Percentiles rank a stretch among this genome's conserved stretches.
Conservation (phyloP, 2,888 invertebrate species). For the Mylabris sibirica region DNA sequence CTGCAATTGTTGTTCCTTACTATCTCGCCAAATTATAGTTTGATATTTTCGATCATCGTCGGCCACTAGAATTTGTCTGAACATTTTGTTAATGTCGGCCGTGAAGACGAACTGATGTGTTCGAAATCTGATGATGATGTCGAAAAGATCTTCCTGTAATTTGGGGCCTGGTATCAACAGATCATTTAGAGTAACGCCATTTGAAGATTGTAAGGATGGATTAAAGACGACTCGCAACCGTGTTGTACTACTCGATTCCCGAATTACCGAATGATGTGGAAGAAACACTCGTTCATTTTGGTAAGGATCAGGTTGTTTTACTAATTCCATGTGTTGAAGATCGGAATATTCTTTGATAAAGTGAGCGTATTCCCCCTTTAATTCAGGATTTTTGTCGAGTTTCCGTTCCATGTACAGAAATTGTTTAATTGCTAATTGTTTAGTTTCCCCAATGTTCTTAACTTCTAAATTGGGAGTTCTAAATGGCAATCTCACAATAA, state of each 20-base stretch:
- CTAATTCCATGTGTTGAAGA: constrained; percentile 33
- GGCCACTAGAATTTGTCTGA: constrained; percentile 27
- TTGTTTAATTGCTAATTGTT: constrained; percentile 27
- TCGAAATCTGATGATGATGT: constrained; percentile 36
- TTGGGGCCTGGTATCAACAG: constrained; percentile 34
- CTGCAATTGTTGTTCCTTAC: constrained; percentile 18
- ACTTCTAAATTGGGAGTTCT: background rate
- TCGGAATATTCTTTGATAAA: constrained; percentile 36
- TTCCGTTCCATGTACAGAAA: constrained; percentile 32
- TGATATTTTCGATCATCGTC: constrained; percentile 27
- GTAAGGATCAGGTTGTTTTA: constrained; percentile 9
- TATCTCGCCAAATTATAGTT: constrained; percentile 33
- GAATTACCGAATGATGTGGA: constrained; percentile 41
- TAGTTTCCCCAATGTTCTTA: constrained; percentile 27
- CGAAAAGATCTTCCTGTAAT: constrained; percentile 35
- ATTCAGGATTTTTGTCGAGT: constrained; percentile 19
- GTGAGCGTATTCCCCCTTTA: constrained; percentile 29
- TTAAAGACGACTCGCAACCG: constrained; percentile 43
- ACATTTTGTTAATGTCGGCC: constrained; percentile 37
- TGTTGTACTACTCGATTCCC: constrained; percentile 35
- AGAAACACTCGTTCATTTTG: constrained; percentile 27
- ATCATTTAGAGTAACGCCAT: constrained; percentile 38
- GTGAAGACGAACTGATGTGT: constrained; percentile 25
- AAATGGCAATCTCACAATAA: constrained; percentile 31
- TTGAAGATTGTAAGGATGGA: constrained; percentile 35